phyloP scores from a whole-genome alignment of 64 coral and sea anemone genomes.

The Catalaphyllia jardinei region DNA sequence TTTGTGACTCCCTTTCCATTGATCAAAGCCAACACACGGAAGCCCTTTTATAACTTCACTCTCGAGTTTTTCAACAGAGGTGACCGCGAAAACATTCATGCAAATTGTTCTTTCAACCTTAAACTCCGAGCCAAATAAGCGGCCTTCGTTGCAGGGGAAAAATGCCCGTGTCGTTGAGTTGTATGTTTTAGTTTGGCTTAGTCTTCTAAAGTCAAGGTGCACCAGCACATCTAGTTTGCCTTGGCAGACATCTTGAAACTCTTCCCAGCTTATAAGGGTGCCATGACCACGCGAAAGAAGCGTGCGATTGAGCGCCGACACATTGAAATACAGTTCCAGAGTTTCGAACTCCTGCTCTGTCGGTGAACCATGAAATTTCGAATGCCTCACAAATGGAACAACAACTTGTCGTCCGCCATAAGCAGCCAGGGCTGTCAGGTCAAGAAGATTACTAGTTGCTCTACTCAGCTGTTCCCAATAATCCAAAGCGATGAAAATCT shows the following conservation, averaged over 20 bases:
- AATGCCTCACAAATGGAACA: slow-evolving; percentile 90
- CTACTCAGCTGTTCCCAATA: slow-evolving; percentile 91
- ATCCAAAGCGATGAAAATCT: slow-evolving; percentile 84
- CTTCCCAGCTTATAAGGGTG: slow-evolving; percentile 58
- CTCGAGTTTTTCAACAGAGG: slow-evolving; percentile 64
- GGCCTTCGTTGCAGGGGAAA: not conserved
- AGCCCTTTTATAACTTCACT: slow-evolving; percentile 61
- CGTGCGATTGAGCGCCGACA: slow-evolving; percentile 53
- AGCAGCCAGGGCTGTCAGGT: slow-evolving; percentile 72
- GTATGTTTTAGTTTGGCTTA: slow-evolving; percentile 15
- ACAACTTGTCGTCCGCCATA: slow-evolving; percentile 71
- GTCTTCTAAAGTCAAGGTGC: slow-evolving; percentile 61
- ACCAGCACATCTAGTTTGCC: slow-evolving; percentile 74
- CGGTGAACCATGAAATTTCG: slow-evolving; percentile 62
- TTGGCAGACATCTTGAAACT: slow-evolving; percentile 66
- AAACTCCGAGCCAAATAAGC: not conserved
- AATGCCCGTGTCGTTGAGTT: slow-evolving; percentile 32
- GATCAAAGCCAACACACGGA: slow-evolving; percentile 76
- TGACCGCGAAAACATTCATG: slow-evolving; percentile 73
- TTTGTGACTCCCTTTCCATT: slow-evolving; percentile 74
- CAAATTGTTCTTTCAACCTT: slow-evolving; percentile 74
- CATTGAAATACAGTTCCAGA: slow-evolving; percentile 70
- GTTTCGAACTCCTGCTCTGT: slow-evolving; percentile 16
- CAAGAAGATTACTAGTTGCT: slow-evolving; percentile 78
- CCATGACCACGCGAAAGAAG: slow-evolving; percentile 67